Percentiles rank a stretch among this genome's conserved stretches.
Evolutionary conservation across 1,140 invertebrate species (phyloP).

Genomic region (Bombus sylvicola): DNA sequence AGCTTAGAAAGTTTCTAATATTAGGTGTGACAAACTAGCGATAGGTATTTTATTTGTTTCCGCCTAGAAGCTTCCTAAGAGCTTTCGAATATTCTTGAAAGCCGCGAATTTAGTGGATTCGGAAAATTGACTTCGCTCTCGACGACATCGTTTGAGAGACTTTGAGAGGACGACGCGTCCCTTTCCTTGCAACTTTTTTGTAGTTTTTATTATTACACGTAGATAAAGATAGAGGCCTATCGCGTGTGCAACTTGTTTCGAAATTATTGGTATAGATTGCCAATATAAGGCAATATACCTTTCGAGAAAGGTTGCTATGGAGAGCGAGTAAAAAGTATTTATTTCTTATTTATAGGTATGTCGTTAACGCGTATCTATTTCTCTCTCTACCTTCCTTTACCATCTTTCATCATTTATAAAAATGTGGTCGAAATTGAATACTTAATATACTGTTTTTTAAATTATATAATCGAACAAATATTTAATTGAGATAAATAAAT

Average conservation of each 20-base stretch:
- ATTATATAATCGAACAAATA: neutral
- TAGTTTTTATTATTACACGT: neutral
- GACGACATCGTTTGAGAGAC: neutral
- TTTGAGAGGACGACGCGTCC: conserved; percentile 2
- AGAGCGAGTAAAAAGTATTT: neutral
- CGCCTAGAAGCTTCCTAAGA: neutral
- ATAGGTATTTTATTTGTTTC: neutral
- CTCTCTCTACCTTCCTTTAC: neutral
- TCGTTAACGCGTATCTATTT: neutral
- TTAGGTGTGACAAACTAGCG: neutral
- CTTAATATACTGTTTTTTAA: neutral
- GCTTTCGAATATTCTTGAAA: neutral
- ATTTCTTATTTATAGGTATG: neutral
- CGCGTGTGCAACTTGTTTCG: neutral
- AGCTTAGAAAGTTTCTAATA: neutral
- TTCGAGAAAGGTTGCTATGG: neutral
- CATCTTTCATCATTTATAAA: neutral
- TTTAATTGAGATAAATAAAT: neutral
- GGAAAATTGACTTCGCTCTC: neutral
- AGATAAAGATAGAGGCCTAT: neutral
- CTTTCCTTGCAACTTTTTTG: neutral
- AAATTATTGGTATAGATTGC: neutral
- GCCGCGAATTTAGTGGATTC: neutral
- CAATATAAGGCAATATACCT: neutral
- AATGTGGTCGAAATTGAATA: neutral